Conservation (phyloP, 2,797 vertebrate species). For the Phrynocephalus guinanensis region DNA sequence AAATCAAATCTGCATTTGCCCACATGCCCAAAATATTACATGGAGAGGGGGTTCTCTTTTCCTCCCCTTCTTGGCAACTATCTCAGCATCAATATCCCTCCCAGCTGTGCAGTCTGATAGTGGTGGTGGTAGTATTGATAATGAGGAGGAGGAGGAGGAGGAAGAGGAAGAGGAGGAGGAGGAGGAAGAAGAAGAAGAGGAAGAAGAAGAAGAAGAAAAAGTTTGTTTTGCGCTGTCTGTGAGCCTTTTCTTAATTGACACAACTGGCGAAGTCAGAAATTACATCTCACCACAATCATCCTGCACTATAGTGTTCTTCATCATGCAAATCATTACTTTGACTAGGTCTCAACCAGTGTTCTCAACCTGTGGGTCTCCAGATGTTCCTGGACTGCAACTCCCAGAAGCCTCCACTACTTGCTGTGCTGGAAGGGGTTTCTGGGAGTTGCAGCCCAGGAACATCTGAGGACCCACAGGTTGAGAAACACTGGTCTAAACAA, state of each 20-base stretch:
- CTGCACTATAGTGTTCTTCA: not conserved
- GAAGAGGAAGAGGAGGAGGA: too few relatives aligned
- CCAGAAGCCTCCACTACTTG: too few relatives aligned
- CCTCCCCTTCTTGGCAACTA: not conserved
- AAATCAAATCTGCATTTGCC: not conserved
- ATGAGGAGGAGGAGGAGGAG: too few relatives aligned
- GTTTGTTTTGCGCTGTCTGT: not conserved
- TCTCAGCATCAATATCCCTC: not conserved
- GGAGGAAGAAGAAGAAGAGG: too few relatives aligned
- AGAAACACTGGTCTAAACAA: not conserved
- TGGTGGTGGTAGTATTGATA: too few relatives aligned
- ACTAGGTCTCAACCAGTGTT: not conserved
- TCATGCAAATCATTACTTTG: not conserved
- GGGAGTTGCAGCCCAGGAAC: too few relatives aligned
- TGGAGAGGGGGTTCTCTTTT: not conserved
- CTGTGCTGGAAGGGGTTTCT: too few relatives aligned
- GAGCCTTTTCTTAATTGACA: not conserved
- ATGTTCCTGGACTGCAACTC: too few relatives aligned
- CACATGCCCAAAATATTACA: not conserved
- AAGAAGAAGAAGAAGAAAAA: not conserved
- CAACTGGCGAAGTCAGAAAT: not conserved
- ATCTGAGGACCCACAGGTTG: too few relatives aligned
- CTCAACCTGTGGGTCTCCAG: too few relatives aligned
- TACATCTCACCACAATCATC: not conserved
- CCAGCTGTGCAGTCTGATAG: too few relatives aligned